Conservation (phyloP, 2,888 invertebrate genomes). For the Danaus chrysippus region DNA sequence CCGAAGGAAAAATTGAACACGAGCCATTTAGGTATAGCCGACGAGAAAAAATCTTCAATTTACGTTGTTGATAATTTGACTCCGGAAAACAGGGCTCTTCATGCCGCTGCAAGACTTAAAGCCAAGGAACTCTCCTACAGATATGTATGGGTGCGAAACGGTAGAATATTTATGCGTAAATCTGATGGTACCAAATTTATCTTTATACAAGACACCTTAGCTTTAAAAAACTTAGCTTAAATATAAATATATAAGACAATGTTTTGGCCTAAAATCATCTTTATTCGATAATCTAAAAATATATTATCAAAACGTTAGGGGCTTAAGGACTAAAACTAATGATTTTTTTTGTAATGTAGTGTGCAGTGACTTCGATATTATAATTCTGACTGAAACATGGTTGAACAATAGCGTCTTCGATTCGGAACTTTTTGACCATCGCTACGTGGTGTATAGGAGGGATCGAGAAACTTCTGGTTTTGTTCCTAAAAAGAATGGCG, state of each 20-base stretch:
- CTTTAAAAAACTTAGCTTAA: conserved; percentile 12
- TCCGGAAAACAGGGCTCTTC: conserved; percentile 32
- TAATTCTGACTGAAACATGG: too few species aligned
- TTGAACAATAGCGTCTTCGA: too few species aligned
- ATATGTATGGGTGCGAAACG: conserved; percentile 37
- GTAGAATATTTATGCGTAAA: conserved; percentile 29
- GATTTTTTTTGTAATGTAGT: too few species aligned
- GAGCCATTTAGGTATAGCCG: conserved; percentile 30
- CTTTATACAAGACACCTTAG: conserved; percentile 18
- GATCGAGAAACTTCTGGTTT: too few species aligned
- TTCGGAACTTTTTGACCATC: too few species aligned
- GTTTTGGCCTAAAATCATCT: too few species aligned
- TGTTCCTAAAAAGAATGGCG: too few species aligned
- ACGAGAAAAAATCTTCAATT: conserved; percentile 23
- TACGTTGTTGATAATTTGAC: conserved; percentile 35
- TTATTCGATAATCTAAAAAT: too few species aligned
- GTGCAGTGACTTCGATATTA: too few species aligned
- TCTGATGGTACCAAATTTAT: conserved; percentile 19
- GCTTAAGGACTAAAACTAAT: too few species aligned
- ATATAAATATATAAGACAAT: conserved; percentile 1
- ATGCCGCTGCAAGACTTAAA: conserved; percentile 34
- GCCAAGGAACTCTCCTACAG: conserved; percentile 33
- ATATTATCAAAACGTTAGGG: too few species aligned
- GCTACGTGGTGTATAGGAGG: too few species aligned
- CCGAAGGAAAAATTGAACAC: conserved; percentile 26